Evolutionary conservation across 1,140 invertebrate genomes (phyloP).

Genomic region (Thalassaphorura encarpata): DNA sequence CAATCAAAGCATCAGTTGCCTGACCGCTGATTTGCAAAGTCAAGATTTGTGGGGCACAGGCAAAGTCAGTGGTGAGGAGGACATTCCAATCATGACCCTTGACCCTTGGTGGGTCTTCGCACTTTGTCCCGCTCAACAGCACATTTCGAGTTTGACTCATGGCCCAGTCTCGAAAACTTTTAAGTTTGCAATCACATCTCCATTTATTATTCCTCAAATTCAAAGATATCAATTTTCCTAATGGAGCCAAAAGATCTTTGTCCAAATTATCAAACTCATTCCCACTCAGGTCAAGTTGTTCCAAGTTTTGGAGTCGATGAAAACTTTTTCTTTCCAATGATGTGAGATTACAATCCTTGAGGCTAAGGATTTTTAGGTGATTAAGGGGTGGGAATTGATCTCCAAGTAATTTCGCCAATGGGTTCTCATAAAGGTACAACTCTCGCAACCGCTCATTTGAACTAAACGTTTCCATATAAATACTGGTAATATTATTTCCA

Average conservation of each 20-base stretch:
- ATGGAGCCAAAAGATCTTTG: slow-evolving; percentile 52
- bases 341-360: slow-evolving; percentile 63
- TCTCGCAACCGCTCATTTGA: slow-evolving; percentile 59
- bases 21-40: slow-evolving; percentile 42
- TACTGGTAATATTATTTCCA: slow-evolving; percentile 54
- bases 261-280: slow-evolving; percentile 57
- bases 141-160: slow-evolving; percentile 57
- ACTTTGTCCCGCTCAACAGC: slow-evolving; percentile 53
- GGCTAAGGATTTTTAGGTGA: slow-evolving; percentile 57
- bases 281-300: slow-evolving; percentile 56
- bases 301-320: slow-evolving; percentile 51
- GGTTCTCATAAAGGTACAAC: slow-evolving; percentile 59
- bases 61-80: slow-evolving; percentile 55
- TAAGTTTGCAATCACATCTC: slow-evolving; percentile 74
- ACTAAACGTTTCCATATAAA: slow-evolving; percentile 60
- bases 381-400: slow-evolving; percentile 60
- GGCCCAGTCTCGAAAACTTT: slow-evolving; percentile 70
- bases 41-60: slow-evolving; percentile 57
- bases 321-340: slow-evolving; percentile 61
- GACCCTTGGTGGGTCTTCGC: slow-evolving; percentile 48
- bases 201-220: slow-evolving; percentile 75
- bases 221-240: slow-evolving; percentile 61
- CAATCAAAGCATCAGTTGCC: slow-evolving; percentile 42
- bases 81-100: slow-evolving; percentile 54
- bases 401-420: slow-evolving; percentile 48